Evolutionary conservation across 2,797 vertebrate genomes (phyloP), one percentile per base, ranked within the genome.

Genomic region (Semaprochilodus insignis): DNA sequence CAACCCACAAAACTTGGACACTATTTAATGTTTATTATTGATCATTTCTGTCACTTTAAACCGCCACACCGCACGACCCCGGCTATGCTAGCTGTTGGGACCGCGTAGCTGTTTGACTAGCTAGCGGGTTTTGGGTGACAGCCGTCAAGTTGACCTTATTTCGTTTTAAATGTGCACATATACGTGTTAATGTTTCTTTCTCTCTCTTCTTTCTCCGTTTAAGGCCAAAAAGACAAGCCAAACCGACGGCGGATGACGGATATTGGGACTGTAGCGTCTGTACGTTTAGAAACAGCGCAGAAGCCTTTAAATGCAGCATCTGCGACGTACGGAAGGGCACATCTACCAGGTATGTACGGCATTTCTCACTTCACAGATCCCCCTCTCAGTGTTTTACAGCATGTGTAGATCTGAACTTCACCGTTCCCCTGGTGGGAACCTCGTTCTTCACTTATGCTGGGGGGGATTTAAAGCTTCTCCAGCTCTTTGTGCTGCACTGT

Each of bases 231-330:
- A 94, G 98, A 97, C 98, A 99, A 97, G 98, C 97, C 87, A 99
- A 99, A 92, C 97, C 97, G 90, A 94, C 94, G 15, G 96, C 95
- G 4, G 98, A 99, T 70, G 98, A 99, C 91, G 97, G 98, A 85
- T 99, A 96, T 94, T 99, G 98, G 98, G 98, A 99, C 92, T 99
- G 98, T 95, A 99, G 98, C 85, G 98, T 99, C 74, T 99, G 98
- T 95, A 99, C 98, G 93, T 99, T 97, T 94, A 96, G 94, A 88
- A 99, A 99, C 96, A 98, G 97, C 80, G 98, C 98, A 44, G 98
- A 99, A 96, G 98, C 98, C 83, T 99, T 99, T 90, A 99, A 99
- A 91, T 99, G 98, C 97, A 99, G 97, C 95, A 99, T 99, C 95
- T 99, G 98, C 90, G 98, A 99, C 91, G 98, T 99, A 94, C 95